Evolutionary conservation across 2,113 vertebrate species (phyloP), one percentile per base, ranked within the genome.

Genomic region (Syrmaticus mikado): DNA sequence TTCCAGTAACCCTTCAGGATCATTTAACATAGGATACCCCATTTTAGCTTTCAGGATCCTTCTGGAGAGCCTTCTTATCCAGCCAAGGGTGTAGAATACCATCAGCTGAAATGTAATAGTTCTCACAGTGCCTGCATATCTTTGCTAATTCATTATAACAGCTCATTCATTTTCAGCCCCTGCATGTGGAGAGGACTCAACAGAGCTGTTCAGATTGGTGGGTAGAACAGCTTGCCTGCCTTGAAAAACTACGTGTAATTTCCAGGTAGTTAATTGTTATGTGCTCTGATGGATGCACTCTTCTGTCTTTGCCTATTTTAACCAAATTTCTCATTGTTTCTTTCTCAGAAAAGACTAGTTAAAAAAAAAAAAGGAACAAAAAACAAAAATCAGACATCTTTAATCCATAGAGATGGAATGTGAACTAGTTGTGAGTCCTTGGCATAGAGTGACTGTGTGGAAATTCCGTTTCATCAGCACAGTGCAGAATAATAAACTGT

Each of bases 391-490:
- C 45, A 76, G 60, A 28, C 52, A 46, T 46, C 34, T 91, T 53
- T 87, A 80, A 62, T 60, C 68, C 45, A 7, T 38, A 25, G 41
- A 85, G 79, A 19, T 70, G 28, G 72, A 67, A 83, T 74, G 64
- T 82, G 82, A 80, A 80, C 45, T 52, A 50, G 60, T 60, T 70
- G 41, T 50, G 85, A 90, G 34, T 50, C 45, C 45, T 62, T 66
- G 53, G 64, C 55, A 55, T 72, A 32, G 30, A 57, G 64, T 2
- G 0, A 40, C 20, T 53, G 3, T 36, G n/a, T 6, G 3, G 87
- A 87, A 85, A 91, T 90, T 67, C 67, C 79, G 45, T 85, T 94
- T 58, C 13, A 50, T 83, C 53, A 90, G 53, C 68, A 55, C 32
- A 41, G 15, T 55, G 85, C 19, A 5, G 2, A 73, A 41, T 73